Evolutionary conservation across 2,888 invertebrate genomes (phyloP), one percentile per base, ranked within the genome.

Genomic region (Parthenolecanium corni): DNA sequence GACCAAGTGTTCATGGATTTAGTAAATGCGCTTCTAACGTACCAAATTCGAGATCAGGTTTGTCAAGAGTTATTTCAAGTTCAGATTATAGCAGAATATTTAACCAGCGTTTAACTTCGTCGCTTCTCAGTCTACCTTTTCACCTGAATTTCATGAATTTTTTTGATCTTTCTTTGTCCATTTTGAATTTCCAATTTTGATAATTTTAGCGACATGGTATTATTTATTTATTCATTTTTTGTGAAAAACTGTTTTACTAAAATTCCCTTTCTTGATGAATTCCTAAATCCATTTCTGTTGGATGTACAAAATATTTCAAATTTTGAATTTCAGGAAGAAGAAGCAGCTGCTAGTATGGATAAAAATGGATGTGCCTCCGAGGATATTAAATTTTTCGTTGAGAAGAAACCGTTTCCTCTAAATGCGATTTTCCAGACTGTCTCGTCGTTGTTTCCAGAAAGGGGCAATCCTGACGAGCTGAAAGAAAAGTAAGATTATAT

Each of bases 1-100:
- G 96, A 96, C 74, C 86, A 89, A 65, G 80, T 95, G 65, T 91
- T 96, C 74, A 86, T 95, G 36, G 91, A 94, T 69, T 75, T 97
- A 67, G 92, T 96, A 0, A 86, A 90, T 71, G 87, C 89, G 0
- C 75, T 92, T 44, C 80, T 84, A 76, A 79, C 78, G 25, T 83
- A 82, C 69, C 80, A 82, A 74, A 78, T 79, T 18, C 77, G 77
- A 67, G 83, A 83, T 23, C 66, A 68, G 66, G 67, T 68, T 18
- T 42, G 63, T 57, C 12, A n/a, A 38, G 38, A 11, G n/a, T n/a
- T n/a, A n/a, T n/a, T n/a, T n/a, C n/a, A n/a, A n/a, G n/a, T n/a
- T n/a, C n/a, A n/a, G n/a, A n/a, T n/a, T n/a, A n/a, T n/a, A n/a
- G n/a, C n/a, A n/a, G n/a, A n/a, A n/a, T n/a, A n/a, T n/a, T n/a